Evolutionary conservation across 2,888 invertebrate genomes (phyloP).

Genomic region (Sylvicola cinctus): DNA sequence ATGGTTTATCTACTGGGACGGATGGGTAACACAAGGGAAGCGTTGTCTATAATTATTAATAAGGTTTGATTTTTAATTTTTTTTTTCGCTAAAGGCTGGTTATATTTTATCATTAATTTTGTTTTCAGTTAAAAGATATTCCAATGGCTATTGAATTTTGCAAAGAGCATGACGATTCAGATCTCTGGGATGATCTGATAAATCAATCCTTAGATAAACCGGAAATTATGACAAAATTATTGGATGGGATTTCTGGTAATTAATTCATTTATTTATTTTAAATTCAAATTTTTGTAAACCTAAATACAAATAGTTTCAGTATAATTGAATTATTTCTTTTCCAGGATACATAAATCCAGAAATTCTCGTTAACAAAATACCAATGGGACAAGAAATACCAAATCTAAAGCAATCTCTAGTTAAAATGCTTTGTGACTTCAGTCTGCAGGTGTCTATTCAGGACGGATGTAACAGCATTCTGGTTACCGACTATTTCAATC

Average conservation of each 20-base stretch:
- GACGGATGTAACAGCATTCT: slow-evolving; percentile 80
- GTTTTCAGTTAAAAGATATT: slow-evolving; percentile 53
- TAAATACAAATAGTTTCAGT: neutral
- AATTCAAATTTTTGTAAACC: neutral
- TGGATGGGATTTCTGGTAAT: slow-evolving; percentile 34
- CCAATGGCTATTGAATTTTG: slow-evolving; percentile 91
- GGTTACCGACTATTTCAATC: slow-evolving; percentile 72
- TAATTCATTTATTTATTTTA: neutral
- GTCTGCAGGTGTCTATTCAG: slow-evolving; percentile 75
- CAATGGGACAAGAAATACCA: slow-evolving; percentile 65
- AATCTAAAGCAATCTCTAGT: slow-evolving; percentile 77
- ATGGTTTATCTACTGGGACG: slow-evolving; percentile 80
- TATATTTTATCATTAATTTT: slow-evolving; percentile 14
- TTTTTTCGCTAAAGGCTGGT: neutral
- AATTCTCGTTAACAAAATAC: slow-evolving; percentile 66
- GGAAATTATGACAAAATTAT: slow-evolving; percentile 36
- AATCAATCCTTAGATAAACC: slow-evolving; percentile 72
- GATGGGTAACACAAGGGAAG: slow-evolving; percentile 80
- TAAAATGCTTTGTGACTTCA: slow-evolving; percentile 90
- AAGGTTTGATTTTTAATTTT: slow-evolving; percentile 14
- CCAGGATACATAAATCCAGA: slow-evolving; percentile 75
- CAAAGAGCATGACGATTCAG: slow-evolving; percentile 84
- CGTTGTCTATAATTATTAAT: slow-evolving; percentile 71
- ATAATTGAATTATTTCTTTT: neutral
- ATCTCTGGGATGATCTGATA: slow-evolving; percentile 84